phyloP scores from a whole-genome alignment of 1,140 invertebrate genomes.

The Chymomyza costata region DNA sequence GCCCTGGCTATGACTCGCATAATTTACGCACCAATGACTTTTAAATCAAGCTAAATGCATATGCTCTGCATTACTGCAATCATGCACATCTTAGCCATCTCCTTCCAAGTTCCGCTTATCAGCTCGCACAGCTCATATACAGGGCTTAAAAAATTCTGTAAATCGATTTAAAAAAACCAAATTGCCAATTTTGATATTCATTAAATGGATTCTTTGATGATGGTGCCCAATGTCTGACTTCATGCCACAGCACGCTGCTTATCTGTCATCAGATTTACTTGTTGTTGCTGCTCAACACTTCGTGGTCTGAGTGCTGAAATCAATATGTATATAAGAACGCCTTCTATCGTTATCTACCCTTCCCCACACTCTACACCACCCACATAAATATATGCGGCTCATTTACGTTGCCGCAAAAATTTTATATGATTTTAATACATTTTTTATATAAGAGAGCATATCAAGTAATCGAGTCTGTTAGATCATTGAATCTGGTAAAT shows the following conservation, averaged over 20 bases:
- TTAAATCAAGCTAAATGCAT: conserved; percentile 47
- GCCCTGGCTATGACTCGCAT: conserved; percentile 59
- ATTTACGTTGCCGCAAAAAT: background rate
- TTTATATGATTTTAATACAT: no score
- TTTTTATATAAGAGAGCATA: no score
- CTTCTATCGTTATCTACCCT: no score
- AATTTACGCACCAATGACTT: conserved; percentile 67
- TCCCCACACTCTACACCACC: background rate
- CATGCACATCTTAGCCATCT: conserved; percentile 53
- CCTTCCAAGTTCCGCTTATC: conserved; percentile 27
- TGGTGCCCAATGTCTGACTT: background rate
- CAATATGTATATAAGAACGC: background rate
- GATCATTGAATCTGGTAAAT: no score
- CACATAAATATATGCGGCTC: no score
- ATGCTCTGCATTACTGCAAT: conserved; percentile 26
- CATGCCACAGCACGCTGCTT: background rate
- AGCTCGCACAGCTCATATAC: conserved; percentile 67
- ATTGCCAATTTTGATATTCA: conserved; percentile 70
- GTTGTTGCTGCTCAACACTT: background rate
- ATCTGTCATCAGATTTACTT: conserved; percentile 1
- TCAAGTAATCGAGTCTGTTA: no score
- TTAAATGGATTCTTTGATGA: conserved; percentile 49
- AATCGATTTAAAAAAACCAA: conserved; percentile 68
- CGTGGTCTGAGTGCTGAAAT: background rate
- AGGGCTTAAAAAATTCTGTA: no score